Evolutionary conservation across 2,888 invertebrate species (phyloP).

Genomic region (Agapostemon virescens): DNA sequence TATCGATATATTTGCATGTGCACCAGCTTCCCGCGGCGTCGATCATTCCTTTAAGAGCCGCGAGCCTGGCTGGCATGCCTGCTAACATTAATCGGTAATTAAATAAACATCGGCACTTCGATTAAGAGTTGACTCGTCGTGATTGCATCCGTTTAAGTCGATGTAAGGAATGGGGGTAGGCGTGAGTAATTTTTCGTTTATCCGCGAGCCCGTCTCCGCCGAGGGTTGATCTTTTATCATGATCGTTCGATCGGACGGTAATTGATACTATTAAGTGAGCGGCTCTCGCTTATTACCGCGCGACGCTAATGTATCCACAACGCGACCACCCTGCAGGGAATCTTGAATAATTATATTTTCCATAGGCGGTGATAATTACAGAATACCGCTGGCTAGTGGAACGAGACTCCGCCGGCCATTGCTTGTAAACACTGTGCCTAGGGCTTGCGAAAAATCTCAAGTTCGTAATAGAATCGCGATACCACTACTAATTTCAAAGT

Average conservation of each 20-base stretch:
- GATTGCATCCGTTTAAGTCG: slow-evolving; percentile 23
- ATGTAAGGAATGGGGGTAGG: not conserved
- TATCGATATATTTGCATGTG: slow-evolving; percentile 37
- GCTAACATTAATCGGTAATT: slow-evolving; percentile 19
- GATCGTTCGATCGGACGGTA: slow-evolving; percentile 19
- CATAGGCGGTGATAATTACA: slow-evolving; percentile 68
- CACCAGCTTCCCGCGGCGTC: slow-evolving; percentile 16
- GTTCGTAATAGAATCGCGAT: not conserved
- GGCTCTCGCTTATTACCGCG: slow-evolving; percentile 38
- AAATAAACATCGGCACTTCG: slow-evolving; percentile 43
- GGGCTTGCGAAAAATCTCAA: not conserved
- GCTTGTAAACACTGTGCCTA: not conserved
- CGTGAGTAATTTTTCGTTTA: slow-evolving; percentile 1
- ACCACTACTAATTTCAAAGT: not conserved
- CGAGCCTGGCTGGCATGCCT: not conserved
- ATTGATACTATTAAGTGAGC: slow-evolving; percentile 51
- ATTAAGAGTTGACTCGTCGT: slow-evolving; percentile 17
- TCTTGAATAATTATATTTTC: slow-evolving; percentile 66
- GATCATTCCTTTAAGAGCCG: not conserved
- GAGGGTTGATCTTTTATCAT: slow-evolving; percentile 18
- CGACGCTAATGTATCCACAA: slow-evolving; percentile 58
- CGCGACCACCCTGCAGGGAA: slow-evolving; percentile 39
- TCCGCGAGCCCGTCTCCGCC: slow-evolving; percentile 10
- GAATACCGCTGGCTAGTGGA: slow-evolving; percentile 67
- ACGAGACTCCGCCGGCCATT: slow-evolving; percentile 12